phyloP scores from a whole-genome alignment of 1,140 invertebrate genomes.

The Drosophila pruinosa region DNA sequence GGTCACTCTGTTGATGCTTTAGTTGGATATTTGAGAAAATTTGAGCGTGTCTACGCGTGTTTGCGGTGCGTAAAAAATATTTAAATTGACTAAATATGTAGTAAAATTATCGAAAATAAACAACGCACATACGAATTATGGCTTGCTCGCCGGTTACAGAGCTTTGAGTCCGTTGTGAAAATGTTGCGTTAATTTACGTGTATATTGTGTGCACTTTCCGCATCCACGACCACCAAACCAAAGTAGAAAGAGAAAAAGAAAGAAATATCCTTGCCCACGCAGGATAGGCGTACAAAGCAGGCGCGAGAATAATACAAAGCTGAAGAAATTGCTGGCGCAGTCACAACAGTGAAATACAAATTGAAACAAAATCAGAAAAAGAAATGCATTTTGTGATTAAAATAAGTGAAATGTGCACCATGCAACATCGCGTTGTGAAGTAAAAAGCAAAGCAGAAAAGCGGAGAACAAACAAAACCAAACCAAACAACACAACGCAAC shows the following conservation, averaged over 20 bases:
- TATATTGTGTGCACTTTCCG: not conserved
- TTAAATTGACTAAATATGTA: slow-evolving; percentile 46
- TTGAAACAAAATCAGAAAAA: slow-evolving; percentile 37
- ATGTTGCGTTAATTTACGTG: slow-evolving; percentile 1
- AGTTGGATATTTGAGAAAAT: slow-evolving; percentile 51
- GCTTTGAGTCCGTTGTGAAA: not conserved
- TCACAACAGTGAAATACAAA: slow-evolving; percentile 48
- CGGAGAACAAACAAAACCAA: slow-evolving; percentile 58
- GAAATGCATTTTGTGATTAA: slow-evolving; percentile 54
- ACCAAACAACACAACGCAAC: slow-evolving; percentile 36
- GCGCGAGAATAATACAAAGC: slow-evolving; percentile 43
- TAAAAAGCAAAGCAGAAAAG: slow-evolving; percentile 38
- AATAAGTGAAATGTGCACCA: slow-evolving; percentile 68
- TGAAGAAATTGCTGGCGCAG: slow-evolving; percentile 12
- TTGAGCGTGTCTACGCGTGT: slow-evolving; percentile 38
- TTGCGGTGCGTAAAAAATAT: slow-evolving; percentile 34
- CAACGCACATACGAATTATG: slow-evolving; percentile 3
- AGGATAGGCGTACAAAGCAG: slow-evolving; percentile 65
- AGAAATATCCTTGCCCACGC: slow-evolving; percentile 66
- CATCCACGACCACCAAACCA: slow-evolving; percentile 21
- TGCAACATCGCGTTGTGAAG: slow-evolving; percentile 56
- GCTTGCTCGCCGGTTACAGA: slow-evolving; percentile 6
- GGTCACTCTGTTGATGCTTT: slow-evolving; percentile 20
- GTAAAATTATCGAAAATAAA: slow-evolving; percentile 32
- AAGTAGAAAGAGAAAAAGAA: slow-evolving; percentile 11